Evolutionary conservation across 2,888 invertebrate species (phyloP), one percentile per base, ranked within the genome.

Genomic region (Seladonia tumulorum): DNA sequence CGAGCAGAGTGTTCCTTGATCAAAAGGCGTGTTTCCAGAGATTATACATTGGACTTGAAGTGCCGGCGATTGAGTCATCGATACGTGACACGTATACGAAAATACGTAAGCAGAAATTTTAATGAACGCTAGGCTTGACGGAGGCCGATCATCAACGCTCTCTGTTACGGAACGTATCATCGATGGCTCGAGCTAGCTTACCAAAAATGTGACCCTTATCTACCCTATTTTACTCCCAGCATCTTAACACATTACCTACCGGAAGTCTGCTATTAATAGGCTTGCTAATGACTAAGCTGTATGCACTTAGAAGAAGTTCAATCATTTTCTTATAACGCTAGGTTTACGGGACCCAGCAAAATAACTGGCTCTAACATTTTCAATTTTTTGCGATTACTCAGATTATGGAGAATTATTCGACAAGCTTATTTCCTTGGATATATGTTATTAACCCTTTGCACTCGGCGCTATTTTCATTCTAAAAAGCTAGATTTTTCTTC

Each of bases 11-110:
- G 70, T 42, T n/a, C n/a, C 2, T n/a, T 39, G 70, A 42, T 70
- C 70, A 45, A 5, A 35, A 49, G 18, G 0, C n/a, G n/a, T 53
- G 60, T 66, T 60, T 70, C n/a, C 75, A 75, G 76, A 85, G 78
- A 82, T 79, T 75, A 72, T 68, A 82, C 76, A 81, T 53, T 22
- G 68, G 71, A 16, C n/a, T 82, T 75, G 70, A 49, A 80, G 79
- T 84, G 76, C 71, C 68, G 71, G n/a, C 68, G 80, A 90, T 91
- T 91, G 90, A 91, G 90, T 91, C 91, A 91, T 90, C 90, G 86
- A 87, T 90, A 90, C 90, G 90, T 90, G 90, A 90, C 89, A 81
- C 71, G 86, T 70, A 85, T 86, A 83, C 83, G 74, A 77, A 88
- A 86, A 76, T 70, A 78, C 82, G 68, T 85, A 82, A 81, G 89